These are phyloP conservation scores for Strongylocentrotus purpuratus DNA, from an alignment of 35 echinoderm and acorn worm genomes.

Conservation along the genomic window DNA sequence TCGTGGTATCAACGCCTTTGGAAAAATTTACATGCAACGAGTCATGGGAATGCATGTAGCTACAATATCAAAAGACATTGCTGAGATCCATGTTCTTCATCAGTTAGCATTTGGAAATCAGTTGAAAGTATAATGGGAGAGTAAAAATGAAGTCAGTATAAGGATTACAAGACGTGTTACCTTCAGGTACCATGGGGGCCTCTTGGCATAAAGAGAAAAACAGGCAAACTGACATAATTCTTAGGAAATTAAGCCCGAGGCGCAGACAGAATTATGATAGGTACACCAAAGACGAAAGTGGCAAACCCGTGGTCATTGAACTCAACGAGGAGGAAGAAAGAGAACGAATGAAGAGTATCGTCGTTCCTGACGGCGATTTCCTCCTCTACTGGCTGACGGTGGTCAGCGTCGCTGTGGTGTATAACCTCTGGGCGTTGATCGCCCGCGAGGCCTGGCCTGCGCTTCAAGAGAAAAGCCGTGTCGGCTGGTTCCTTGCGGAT, in stretches of 20 bases:
- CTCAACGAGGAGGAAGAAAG: constrained; percentile 10
- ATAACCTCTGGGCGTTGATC: constrained; percentile 84
- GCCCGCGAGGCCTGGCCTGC: constrained; percentile 65
- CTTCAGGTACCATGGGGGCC: too few relatives aligned
- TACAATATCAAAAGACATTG: too few relatives aligned
- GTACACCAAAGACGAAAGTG: constrained; percentile 26
- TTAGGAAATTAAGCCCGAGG: constrained; percentile 56
- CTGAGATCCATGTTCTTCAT: too few relatives aligned
- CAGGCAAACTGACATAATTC: background rate
- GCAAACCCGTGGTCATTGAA: constrained; percentile 29
- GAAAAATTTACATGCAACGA: too few relatives aligned
- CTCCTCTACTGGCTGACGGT: constrained; percentile 83
- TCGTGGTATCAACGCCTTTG: too few relatives aligned
- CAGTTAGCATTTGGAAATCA: too few relatives aligned
- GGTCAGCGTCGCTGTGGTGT: constrained; percentile 69
- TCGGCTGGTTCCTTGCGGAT: constrained; percentile 71
- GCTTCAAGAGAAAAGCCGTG: constrained; percentile 1
- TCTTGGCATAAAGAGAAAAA: background rate
- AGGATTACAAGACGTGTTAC: too few relatives aligned
- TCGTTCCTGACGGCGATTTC: constrained; percentile 73
- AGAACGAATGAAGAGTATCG: constrained; percentile 31
- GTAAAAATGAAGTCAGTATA: too few relatives aligned
- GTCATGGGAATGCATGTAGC: too few relatives aligned
- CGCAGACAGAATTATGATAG: background rate
- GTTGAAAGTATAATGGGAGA: too few relatives aligned